Evolutionary conservation across 2,888 invertebrate genomes (phyloP), one percentile per base, ranked within the genome.

Genomic region (Napeogenes sylphis): DNA sequence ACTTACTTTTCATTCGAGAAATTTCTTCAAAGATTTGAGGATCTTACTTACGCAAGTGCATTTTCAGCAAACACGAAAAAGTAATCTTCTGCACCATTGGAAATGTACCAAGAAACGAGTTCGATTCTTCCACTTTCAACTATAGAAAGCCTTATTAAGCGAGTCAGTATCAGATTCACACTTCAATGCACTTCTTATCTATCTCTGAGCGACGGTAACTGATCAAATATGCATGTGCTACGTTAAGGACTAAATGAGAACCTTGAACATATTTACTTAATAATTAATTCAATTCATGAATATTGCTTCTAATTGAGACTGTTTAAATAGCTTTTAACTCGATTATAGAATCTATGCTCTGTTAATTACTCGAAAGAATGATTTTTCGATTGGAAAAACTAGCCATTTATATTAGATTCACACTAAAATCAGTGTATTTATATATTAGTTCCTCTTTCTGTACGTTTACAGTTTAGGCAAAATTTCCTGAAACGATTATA

Each of bases 171-270:
- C 64, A 64, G 62, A 63, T 63, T 65, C 67, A 56, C 61, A 61
- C 67, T 62, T 67, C 67, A 67, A 63, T 67, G 63, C 59, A 58
- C 61, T 55, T 63, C 65, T 67, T 62, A 61, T 67, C 56, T 55
- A 45, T 42, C 60, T 65, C 56, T 65, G 58, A 45, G 59, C 42
- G 56, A 59, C 67, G 63, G 61, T 56, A 56, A 58, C 60, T 55
- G 45, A 60, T 62, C 60, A 67, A 64, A 64, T 67, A 67, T 67
- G 60, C 62, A 62, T 47, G 47, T 58, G 56, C 56, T 47, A 54
- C 58, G 42, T 2, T 10, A 3, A 42, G 2, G 10, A 54, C 58
- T 57, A 47, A 54, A 55, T 38, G 56, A 63, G 56, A 64, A 12
- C 61, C n/a, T 51, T 21, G 4, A 8, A 51, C 51, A 21, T 5